phyloP scores from a whole-genome alignment of 2,888 invertebrate species.

The Sarcophaga carnaria region DNA sequence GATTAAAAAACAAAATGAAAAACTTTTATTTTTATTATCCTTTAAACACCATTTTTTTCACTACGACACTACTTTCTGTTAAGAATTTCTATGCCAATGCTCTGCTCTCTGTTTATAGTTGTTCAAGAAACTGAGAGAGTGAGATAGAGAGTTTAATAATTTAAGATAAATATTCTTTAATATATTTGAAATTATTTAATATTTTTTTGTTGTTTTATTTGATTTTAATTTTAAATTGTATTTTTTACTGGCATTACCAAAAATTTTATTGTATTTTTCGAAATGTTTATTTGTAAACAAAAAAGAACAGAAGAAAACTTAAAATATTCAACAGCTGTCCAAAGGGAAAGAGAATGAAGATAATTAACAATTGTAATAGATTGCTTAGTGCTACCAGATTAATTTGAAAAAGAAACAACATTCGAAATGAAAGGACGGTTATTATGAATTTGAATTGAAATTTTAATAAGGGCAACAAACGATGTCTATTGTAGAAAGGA shows the following conservation, averaged over 20 bases:
- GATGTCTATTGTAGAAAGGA: too few relatives aligned
- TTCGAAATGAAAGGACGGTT: not conserved
- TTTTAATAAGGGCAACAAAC: not conserved
- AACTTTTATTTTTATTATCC: constrained; percentile 25
- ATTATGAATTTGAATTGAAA: not conserved
- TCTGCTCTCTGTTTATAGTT: not conserved
- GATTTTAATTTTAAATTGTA: not conserved
- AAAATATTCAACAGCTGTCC: constrained; percentile 37
- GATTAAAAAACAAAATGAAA: constrained; percentile 23
- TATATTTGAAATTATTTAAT: not conserved
- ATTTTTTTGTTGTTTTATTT: not conserved
- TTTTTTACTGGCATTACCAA: not conserved
- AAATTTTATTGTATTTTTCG: not conserved
- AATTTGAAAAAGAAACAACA: not conserved
- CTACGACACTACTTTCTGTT: constrained; percentile 1
- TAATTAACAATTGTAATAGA: constrained; percentile 6
- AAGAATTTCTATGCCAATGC: not conserved
- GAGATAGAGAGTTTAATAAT: not conserved
- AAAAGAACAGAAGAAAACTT: not conserved
- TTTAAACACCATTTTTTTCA: constrained; percentile 20
- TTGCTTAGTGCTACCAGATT: not conserved
- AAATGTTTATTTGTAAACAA: constrained; percentile 15
- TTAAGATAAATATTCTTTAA: not conserved
- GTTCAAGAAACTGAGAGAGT: not conserved
- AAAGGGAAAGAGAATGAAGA: not conserved